Conservation (phyloP, 2,113 vertebrate species). For the Grantiella picta region DNA sequence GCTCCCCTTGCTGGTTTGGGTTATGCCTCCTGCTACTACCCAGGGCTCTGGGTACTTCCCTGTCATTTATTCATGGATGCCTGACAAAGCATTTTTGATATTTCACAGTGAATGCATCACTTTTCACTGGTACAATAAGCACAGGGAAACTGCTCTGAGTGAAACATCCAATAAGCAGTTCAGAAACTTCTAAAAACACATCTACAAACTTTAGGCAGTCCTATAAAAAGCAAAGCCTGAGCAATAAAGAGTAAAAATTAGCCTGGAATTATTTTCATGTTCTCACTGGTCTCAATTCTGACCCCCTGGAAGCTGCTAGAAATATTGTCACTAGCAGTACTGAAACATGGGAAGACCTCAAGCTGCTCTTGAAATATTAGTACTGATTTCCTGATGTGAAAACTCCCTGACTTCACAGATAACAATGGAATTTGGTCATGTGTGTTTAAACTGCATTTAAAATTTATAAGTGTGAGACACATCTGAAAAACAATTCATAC, state of each 20-base stretch:
- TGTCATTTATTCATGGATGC: neutral
- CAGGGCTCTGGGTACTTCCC: neutral
- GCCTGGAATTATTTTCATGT: neutral
- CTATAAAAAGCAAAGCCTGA: neutral
- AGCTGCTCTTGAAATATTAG: conserved; percentile 33
- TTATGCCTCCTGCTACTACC: neutral
- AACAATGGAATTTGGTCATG: neutral
- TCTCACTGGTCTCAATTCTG: neutral
- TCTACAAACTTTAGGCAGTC: neutral
- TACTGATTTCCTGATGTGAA: conserved; percentile 13
- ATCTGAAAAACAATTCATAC: neutral
- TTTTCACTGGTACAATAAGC: neutral
- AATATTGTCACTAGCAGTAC: neutral
- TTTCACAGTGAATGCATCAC: neutral
- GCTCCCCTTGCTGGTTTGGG: neutral
- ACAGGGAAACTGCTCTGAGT: neutral
- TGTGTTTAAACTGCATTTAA: neutral
- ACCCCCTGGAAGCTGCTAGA: neutral
- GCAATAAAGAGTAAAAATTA: conserved; percentile 15
- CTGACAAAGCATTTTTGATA: neutral
- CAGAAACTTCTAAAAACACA: neutral
- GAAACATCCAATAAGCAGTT: neutral
- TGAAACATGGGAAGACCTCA: conserved; percentile 8
- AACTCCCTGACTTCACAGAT: neutral
- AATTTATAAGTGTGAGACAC: neutral